A percentile compares a stretch with the other conserved stretches of the same genome.
phyloP scores from a whole-genome alignment of 2,113 vertebrate species.

The Solea senegalensis region DNA sequence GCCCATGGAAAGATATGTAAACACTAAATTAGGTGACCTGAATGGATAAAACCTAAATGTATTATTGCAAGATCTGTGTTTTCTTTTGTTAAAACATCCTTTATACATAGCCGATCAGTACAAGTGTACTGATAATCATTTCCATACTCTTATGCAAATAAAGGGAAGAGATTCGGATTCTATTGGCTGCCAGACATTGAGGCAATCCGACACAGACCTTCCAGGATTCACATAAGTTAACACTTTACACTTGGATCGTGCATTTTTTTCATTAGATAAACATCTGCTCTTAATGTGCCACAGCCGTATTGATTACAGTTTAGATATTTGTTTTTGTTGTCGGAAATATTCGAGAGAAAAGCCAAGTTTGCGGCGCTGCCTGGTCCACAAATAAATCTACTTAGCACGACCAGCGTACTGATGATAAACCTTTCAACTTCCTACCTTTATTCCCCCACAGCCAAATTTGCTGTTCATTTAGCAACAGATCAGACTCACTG shows the following conservation, averaged over 20 bases:
- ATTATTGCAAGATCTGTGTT: not conserved
- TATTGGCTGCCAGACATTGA: not conserved
- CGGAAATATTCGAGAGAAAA: not conserved
- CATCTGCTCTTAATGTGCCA: not conserved
- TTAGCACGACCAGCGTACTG: not conserved
- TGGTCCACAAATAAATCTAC: not conserved
- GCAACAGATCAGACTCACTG: not conserved
- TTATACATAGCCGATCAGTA: not conserved
- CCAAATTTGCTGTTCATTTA: constrained; percentile 3
- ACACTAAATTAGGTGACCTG: too few relatives aligned
- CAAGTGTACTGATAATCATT: not conserved
- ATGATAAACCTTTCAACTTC: not conserved
- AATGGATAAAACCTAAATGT: too few relatives aligned
- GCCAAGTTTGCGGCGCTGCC: not conserved
- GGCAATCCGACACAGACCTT: constrained; percentile 7
- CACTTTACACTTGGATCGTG: constrained; percentile 7
- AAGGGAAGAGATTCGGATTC: not conserved
- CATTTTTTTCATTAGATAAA: not conserved
- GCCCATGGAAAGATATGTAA: too few relatives aligned
- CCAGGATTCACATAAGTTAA: not conserved
- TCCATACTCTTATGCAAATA: constrained; percentile 2
- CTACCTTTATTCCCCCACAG: not conserved
- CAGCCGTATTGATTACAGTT: not conserved
- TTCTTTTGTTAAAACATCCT: not conserved
- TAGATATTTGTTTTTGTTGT: not conserved